phyloP scores from a whole-genome alignment of 2,888 invertebrate genomes.

The Cerastis rubricosa region DNA sequence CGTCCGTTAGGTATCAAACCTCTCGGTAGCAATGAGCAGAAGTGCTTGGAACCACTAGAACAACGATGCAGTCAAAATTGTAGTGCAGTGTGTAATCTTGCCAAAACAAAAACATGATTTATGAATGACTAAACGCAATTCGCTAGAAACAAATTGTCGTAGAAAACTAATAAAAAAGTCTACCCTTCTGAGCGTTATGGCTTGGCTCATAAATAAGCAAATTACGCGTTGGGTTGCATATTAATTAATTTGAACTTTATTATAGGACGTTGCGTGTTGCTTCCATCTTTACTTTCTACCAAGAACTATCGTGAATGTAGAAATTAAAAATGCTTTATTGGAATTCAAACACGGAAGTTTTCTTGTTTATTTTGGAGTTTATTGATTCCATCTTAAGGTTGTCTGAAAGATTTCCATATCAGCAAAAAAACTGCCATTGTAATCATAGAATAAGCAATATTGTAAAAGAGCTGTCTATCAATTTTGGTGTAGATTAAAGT shows the following conservation, averaged over 20 bases:
- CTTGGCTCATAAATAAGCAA: slow-evolving; percentile 16
- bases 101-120: neutral
- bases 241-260: slow-evolving; percentile 31
- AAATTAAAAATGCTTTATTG: neutral
- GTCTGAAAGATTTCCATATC: neutral
- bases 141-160: neutral
- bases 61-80: neutral
- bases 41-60: neutral
- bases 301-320: neutral
- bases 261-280: neutral
- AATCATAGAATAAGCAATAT: neutral
- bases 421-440: neutral
- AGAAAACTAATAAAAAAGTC: slow-evolving; percentile 1
- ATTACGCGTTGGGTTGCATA: slow-evolving; percentile 35
- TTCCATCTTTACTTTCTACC: slow-evolving; percentile 1
- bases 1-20: neutral
- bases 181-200: neutral
- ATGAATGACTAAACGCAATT: neutral
- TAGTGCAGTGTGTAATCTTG: neutral
- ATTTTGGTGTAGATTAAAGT: neutral
- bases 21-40: neutral
- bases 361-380: neutral
- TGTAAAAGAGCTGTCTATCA: neutral
- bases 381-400: neutral
- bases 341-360: neutral